These are phyloP conservation scores for Tolmerus cingulatus DNA, from an alignment of 2,888 invertebrate species.

Conservation along the genomic window DNA sequence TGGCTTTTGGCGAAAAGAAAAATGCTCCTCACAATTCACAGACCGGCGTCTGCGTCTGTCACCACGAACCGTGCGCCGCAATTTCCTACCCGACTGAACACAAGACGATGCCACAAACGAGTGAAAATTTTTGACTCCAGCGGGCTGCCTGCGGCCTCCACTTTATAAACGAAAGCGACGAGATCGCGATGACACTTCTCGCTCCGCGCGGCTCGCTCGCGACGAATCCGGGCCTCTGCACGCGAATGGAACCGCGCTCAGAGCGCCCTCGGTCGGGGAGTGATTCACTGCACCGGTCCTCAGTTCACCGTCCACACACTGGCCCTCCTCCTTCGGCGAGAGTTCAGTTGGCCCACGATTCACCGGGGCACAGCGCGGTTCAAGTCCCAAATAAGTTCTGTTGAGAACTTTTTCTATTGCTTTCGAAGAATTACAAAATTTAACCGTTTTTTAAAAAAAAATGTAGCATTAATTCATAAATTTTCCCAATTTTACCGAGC, in stretches of 20 bases:
- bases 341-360: background rate
- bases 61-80: constrained; percentile 40
- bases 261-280: background rate
- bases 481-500: no score
- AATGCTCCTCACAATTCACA: constrained; percentile 12
- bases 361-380: background rate
- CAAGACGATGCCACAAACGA: constrained; percentile 38
- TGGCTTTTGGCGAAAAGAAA: background rate
- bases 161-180: background rate
- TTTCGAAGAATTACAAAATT: no score
- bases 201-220: background rate
- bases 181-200: background rate
- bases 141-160: background rate
- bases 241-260: background rate
- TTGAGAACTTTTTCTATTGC: no score
- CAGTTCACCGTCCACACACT: no score
- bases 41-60: constrained; percentile 53
- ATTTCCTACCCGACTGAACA: constrained; percentile 27
- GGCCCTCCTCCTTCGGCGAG: no score
- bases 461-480: no score
- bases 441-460: no score
- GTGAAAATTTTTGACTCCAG: background rate
- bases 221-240: background rate
- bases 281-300: background rate
- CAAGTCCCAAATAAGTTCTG: no score